A percentile compares a stretch with the other conserved stretches of the same genome.
phyloP scores from a whole-genome alignment of 2,888 invertebrate genomes.

The Drosophila limbata region DNA sequence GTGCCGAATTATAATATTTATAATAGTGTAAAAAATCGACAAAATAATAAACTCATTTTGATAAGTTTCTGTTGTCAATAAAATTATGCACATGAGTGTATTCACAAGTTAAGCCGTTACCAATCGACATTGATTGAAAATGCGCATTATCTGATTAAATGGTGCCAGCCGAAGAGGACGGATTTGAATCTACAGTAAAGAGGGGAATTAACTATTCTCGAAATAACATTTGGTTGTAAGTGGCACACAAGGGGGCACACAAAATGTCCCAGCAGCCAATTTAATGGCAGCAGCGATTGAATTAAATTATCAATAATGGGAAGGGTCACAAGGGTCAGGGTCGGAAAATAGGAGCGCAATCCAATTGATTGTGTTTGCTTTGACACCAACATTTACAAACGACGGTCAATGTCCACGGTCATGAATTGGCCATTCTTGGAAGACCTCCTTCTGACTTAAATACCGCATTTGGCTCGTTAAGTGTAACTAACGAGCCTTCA shows the following conservation, averaged over 20 bases:
- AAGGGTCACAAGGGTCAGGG: constrained; percentile 53
- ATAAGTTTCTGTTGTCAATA: neutral
- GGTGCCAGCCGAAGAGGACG: neutral
- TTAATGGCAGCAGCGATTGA: constrained; percentile 75
- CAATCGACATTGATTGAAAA: constrained; percentile 3
- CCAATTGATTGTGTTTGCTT: constrained; percentile 80
- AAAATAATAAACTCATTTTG: neutral
- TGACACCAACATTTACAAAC: constrained; percentile 64
- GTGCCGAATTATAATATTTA: constrained; percentile 47
- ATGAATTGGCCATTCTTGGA: constrained; percentile 13
- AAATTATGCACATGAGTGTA: neutral
- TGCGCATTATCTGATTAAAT: constrained; percentile 1
- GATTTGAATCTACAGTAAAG: neutral
- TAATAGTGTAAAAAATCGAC: neutral
- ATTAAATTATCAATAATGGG: constrained; percentile 77
- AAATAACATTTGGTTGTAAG: constrained; percentile 51
- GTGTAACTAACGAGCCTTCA: constrained; percentile 73
- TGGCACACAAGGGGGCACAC: constrained; percentile 18
- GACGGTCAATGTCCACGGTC: constrained; percentile 22
- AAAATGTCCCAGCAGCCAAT: constrained; percentile 45
- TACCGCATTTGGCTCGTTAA: constrained; percentile 78
- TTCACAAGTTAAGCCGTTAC: neutral
- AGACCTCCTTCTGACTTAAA: constrained; percentile 69
- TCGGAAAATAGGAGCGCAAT: constrained; percentile 59
- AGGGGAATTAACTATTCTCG: constrained; percentile 33